Evolutionary conservation across 1,140 invertebrate genomes (phyloP), one percentile per base, ranked within the genome.

Genomic region (Tetramorium alpestre): DNA sequence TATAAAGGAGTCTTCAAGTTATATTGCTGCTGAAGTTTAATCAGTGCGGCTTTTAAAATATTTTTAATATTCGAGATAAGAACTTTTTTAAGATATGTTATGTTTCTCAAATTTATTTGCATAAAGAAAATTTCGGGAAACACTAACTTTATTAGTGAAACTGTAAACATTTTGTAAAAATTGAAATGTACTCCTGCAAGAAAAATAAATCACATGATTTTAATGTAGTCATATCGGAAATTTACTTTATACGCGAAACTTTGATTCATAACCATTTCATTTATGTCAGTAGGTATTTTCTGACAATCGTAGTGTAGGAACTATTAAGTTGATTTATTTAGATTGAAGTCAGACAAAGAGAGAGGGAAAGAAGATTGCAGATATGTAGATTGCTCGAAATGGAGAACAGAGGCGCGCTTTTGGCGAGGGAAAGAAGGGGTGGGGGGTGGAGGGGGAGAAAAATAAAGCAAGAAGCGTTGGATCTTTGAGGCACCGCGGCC

Each of bases 401-500:
- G 28, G 28, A 86, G 75, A 80, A 38, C 47, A 13, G n/a, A 75
- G 41, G 18, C 16, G n/a, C 38, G 25, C 47, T 44, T 47, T 16
- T n/a, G 25, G 49, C 25, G 33, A 44, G 28, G 18, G 16, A 38
- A 44, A 22, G 33, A 47, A 13, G 2, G 64, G 16, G 58, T 18
- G 28, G 3, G 60, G n/a, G 0, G n/a, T n/a, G n/a, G n/a, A n/a
- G 64, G n/a, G 58, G 18, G n/a, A 51, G 38, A 10, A 49, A 47
- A 67, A 80, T 75, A 38, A 81, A 70, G 76, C 18, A 38, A 81
- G 54, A 86, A 64, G 47, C 25, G 76, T 33, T 33, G 44, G 49
- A 87, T 88, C 58, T 78, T 73, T 38, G 22, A 84, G 84, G 51
- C 64, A 70, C 58, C n/a, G n/a, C 16, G n/a, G n/a, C n/a, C n/a